Base-by-base conservation (phyloP, 1,140 invertebrate species). In the Scaptomyza pallida region DNA sequence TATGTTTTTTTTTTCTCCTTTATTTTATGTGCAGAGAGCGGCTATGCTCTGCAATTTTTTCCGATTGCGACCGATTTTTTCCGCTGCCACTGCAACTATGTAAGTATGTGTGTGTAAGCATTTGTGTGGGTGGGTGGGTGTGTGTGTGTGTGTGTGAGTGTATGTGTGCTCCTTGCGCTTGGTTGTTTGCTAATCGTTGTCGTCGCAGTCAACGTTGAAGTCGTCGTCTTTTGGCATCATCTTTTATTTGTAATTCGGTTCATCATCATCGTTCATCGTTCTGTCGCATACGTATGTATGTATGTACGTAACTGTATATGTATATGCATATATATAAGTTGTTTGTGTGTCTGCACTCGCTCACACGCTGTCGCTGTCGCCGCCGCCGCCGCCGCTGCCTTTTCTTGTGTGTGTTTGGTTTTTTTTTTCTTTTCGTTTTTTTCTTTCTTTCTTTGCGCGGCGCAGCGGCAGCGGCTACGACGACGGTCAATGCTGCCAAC, bases 161-260 rank as follows among this genome's bases (percentile, higher is more conserved):
- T 65, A 79, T 75, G 72, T 82, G 75, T 89, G 80, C 80, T 89
- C 83, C 83, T 89, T 89, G 78, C 83, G 73, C 68, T 55, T 75
- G 54, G 55, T 60, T 75, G 81, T 79, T 85, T 89, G 85, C 83
- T 88, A 88, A 89, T 83, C 85, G 85, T 78, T 89, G 79, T 76
- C 76, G 83, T 86, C 80, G 83, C 80, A 80, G 76, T 70, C 77
- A 68, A 59, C 77, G 69, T 70, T 59, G 75, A 55, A 70, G 72
- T 64, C 56, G 72, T 83, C 78, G 79, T 89, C 88, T 90, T 90
- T 90, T 90, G 89, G 89, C 89, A 90, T 89, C 86, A 89, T 90
- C 89, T 90, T 90, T 90, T 90, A 90, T 90, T 90, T 90, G 89
- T 90, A 90, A 90, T 90, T 90, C 86, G 85, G 89, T 90, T 90